Percentiles rank a stretch among this genome's conserved stretches.
Evolutionary conservation across 2,888 invertebrate genomes (phyloP).

Genomic region (Abscondita cerata): DNA sequence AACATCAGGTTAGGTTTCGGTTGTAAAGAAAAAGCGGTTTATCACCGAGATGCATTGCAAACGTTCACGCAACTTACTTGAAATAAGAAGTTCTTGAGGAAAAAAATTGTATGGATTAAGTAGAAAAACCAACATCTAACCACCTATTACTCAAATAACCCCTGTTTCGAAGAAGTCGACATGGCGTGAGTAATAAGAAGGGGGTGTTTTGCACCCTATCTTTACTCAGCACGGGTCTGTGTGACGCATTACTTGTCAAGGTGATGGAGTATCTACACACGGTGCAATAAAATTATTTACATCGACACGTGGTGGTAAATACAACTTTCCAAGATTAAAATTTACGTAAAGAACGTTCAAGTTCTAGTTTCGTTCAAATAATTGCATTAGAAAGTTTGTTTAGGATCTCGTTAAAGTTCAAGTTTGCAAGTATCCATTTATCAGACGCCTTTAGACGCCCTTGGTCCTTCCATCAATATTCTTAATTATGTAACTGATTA

Average conservation of each 20-base stretch:
- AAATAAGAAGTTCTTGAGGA: not conserved
- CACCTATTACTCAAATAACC: constrained; percentile 26
- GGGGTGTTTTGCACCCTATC: constrained; percentile 17
- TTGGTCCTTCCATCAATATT: too few species aligned
- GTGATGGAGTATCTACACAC: not conserved
- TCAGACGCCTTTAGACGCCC: too few species aligned
- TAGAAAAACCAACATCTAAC: constrained; percentile 12
- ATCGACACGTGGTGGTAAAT: too few species aligned
- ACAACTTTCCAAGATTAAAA: too few species aligned
- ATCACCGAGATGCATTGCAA: constrained; percentile 42
- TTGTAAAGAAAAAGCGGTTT: constrained; percentile 43
- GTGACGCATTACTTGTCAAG: constrained; percentile 4
- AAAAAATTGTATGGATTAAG: constrained; percentile 7
- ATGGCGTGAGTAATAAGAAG: constrained; percentile 28
- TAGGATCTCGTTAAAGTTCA: too few species aligned
- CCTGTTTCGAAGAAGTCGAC: constrained; percentile 20
- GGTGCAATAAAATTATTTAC: too few species aligned
- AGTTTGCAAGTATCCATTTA: too few species aligned
- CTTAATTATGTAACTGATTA: too few species aligned
- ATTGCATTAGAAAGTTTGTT: too few species aligned
- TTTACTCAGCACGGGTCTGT: constrained; percentile 6
- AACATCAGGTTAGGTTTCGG: constrained; percentile 38
- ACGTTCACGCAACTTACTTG: constrained; percentile 38
- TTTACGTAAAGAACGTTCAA: too few species aligned
- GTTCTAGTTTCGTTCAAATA: too few species aligned